A percentile compares a stretch with the other conserved stretches of the same genome.
Evolutionary conservation across 2,888 invertebrate genomes (phyloP).

Genomic region (Morpho achilles): DNA sequence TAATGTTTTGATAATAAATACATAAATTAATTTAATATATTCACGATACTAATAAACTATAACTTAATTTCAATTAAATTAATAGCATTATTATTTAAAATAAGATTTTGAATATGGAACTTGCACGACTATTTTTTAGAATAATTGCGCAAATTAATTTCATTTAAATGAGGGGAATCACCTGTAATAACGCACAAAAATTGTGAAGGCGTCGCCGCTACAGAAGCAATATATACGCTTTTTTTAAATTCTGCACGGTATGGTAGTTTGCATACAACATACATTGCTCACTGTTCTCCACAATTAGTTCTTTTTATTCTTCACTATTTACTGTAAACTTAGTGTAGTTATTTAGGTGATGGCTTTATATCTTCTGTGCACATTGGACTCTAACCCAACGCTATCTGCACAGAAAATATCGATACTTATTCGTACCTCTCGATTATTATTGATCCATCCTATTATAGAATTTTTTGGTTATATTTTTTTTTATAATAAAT

Average conservation of each 20-base stretch:
- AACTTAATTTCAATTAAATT: too few relatives aligned
- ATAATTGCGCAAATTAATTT: too few relatives aligned
- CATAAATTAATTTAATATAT: too few relatives aligned
- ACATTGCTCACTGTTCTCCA: slow-evolving; percentile 44
- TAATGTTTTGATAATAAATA: too few relatives aligned
- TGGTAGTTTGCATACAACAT: slow-evolving; percentile 50
- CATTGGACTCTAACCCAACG: slow-evolving; percentile 18
- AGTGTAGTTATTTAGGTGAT: slow-evolving; percentile 29
- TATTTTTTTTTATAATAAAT: slow-evolving; percentile 64
- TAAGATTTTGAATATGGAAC: too few relatives aligned
- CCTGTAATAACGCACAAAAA: background rate
- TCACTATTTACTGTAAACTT: slow-evolving; percentile 31
- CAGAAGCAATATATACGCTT: slow-evolving; percentile 11
- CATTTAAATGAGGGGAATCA: background rate
- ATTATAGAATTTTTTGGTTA: slow-evolving; percentile 47
- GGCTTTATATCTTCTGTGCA: slow-evolving; percentile 40
- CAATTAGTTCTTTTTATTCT: slow-evolving; percentile 36
- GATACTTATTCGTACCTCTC: slow-evolving; percentile 28
- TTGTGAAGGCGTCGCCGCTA: background rate
- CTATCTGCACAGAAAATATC: slow-evolving; percentile 42
- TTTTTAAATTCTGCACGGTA: slow-evolving; percentile 47
- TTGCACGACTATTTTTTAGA: too few relatives aligned
- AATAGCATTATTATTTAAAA: too few relatives aligned
- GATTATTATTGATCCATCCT: slow-evolving; percentile 38
- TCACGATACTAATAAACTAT: too few relatives aligned